These are phyloP conservation scores for Agriopis aurantiaria DNA, from an alignment of 2,888 invertebrate species.

Conservation along the genomic window DNA sequence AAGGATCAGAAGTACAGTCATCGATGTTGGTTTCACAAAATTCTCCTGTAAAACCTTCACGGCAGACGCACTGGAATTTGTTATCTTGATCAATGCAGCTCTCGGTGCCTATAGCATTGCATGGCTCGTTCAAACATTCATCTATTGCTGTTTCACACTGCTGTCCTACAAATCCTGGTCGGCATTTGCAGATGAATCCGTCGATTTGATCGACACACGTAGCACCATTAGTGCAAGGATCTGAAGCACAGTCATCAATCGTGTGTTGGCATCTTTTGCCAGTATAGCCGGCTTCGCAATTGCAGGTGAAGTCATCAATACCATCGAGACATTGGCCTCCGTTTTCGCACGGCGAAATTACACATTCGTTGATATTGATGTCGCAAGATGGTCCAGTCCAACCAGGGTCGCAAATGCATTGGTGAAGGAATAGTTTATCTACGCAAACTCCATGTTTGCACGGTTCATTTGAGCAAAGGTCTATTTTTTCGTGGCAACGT, in stretches of 20 bases:
- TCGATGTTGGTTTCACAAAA: constrained; percentile 95
- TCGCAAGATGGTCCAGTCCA: constrained; percentile 96
- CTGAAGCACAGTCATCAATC: constrained; percentile 95
- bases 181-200: constrained; percentile 96
- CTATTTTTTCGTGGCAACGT: constrained; percentile 97
- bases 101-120: constrained; percentile 95
- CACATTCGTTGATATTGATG: constrained; percentile 96
- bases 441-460: constrained; percentile 98
- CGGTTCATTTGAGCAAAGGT: constrained; percentile 95
- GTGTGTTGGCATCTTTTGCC: constrained; percentile 97
- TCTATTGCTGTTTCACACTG: constrained; percentile 97
- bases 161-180: constrained; percentile 96
- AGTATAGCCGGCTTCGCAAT: constrained; percentile 97
- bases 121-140: constrained; percentile 96
- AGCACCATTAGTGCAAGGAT: constrained; percentile 97
- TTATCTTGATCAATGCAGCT: constrained; percentile 96
- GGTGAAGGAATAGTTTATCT: constrained; percentile 94
- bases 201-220: constrained; percentile 95
- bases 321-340: constrained; percentile 96
- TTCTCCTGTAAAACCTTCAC: constrained; percentile 94
- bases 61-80: constrained; percentile 94
- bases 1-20: constrained; percentile 94
- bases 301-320: constrained; percentile 93
- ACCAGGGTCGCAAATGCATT: constrained; percentile 96
- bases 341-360: constrained; percentile 95